Percentiles rank a stretch among this genome's conserved stretches.
These are phyloP conservation scores for Carassius carassius DNA, from an alignment of 2,113 vertebrate species.

Conservation along the genomic window DNA sequence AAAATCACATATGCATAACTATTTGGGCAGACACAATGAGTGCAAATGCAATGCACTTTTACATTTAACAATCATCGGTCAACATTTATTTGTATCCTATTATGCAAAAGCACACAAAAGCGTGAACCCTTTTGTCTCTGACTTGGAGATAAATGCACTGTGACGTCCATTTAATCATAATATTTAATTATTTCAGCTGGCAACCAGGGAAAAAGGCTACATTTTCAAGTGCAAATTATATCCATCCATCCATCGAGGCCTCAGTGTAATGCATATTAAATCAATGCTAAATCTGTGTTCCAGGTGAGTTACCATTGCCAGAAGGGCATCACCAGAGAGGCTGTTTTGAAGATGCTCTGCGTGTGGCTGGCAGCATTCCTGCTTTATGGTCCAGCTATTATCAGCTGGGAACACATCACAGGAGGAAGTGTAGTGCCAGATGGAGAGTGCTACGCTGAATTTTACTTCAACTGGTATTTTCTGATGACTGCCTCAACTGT, in stretches of 20 bases:
- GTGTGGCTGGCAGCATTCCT: slow-evolving; percentile 78
- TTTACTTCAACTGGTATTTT: slow-evolving; percentile 81
- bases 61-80: neutral
- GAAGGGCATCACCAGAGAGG: slow-evolving; percentile 70
- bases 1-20: neutral
- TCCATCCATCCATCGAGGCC: neutral
- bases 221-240: neutral
- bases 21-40: neutral
- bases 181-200: neutral
- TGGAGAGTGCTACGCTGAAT: slow-evolving; percentile 76
- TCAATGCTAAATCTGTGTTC: neutral
- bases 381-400: slow-evolving; percentile 76
- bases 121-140: neutral
- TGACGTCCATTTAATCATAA: slow-evolving; percentile 8
- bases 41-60: slow-evolving; percentile 8
- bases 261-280: neutral
- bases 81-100: neutral
- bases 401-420: slow-evolving; percentile 75
- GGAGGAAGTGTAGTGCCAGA: slow-evolving; percentile 71
- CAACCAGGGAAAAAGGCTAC: neutral
- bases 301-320: slow-evolving; percentile 79
- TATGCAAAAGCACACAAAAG: neutral
- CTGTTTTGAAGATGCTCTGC: slow-evolving; percentile 72
- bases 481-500: slow-evolving; percentile 76
- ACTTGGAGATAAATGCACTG: neutral